These are phyloP conservation scores for Epizoanthus ramosus DNA, from an alignment of 92 coral and sea anemone genomes.

Conservation along the genomic window DNA sequence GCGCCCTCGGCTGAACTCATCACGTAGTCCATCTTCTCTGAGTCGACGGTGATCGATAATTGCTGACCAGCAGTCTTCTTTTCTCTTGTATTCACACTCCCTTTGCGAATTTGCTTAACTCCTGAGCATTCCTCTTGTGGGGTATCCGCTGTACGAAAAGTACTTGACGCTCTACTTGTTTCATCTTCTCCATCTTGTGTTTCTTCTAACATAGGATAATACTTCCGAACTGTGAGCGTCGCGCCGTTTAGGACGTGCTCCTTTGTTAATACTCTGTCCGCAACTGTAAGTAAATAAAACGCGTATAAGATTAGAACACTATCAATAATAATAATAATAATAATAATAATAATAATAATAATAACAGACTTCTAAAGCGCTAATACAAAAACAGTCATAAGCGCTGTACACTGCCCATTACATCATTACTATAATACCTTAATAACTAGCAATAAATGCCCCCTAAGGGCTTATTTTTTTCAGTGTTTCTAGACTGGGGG, in stretches of 20 bases:
- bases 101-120: background rate
- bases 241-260: conserved; percentile 46
- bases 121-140: background rate
- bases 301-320: background rate
- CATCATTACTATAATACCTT: too few species aligned
- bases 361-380: too few species aligned
- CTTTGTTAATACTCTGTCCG: conserved; percentile 42
- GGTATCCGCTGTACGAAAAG: background rate
- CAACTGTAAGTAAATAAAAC: conserved; percentile 8
- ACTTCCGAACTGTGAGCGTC: conserved; percentile 42
- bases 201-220: conserved; percentile 52
- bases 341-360: too few species aligned
- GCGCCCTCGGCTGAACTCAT: conserved; percentile 26
- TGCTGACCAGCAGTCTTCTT: conserved; percentile 37
- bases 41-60: conserved; percentile 63
- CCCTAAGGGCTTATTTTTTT: too few species aligned
- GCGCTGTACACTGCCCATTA: too few species aligned
- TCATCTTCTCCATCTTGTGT: conserved; percentile 23
- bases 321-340: too few species aligned
- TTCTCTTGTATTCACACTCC: background rate
- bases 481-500: too few species aligned
- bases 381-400: too few species aligned
- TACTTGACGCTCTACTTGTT: background rate
- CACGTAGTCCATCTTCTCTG: conserved; percentile 71
- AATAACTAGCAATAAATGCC: too few species aligned